These are phyloP conservation scores for human (Homo sapiens) DNA, from an alignment of 2,113 vertebrate genomes.

Conservation along the genomic window GRCh38 chr19:28042001-28042500, in stretches of 20 bases:
- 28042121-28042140: background rate
- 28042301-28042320: background rate
- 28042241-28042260: background rate
- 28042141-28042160: background rate
- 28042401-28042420: slow-evolving; percentile 55
- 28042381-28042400: slow-evolving; percentile 38
- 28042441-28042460: slow-evolving; percentile 69
- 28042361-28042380: background rate
- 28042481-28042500: slow-evolving; percentile 79
- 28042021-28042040: background rate
- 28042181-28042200: background rate
- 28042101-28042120: background rate
- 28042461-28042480: slow-evolving; percentile 66
- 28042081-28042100: background rate
- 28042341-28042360: background rate
- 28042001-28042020: background rate
- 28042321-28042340: background rate
- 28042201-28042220: background rate
- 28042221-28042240: no score
- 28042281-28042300: background rate
- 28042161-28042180: background rate
- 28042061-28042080: background rate
- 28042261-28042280: background rate
- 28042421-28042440: slow-evolving; percentile 50
- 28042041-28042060: background rate